Base-by-base conservation (phyloP, 1,140 invertebrate species). In the Meloidogyne hapla region DNA sequence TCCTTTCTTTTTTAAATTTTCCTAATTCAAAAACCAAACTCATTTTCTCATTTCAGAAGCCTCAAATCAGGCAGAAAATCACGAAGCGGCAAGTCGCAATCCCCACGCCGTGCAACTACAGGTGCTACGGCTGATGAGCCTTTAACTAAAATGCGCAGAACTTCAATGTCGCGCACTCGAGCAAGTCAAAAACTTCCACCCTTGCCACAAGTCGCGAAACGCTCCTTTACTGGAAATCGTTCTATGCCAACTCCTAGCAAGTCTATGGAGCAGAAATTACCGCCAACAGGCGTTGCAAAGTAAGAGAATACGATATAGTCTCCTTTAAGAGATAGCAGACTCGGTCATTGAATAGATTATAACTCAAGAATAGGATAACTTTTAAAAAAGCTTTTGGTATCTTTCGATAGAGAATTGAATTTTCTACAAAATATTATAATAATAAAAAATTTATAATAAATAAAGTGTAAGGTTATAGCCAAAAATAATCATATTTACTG, bases 61-160 rank as follows among this genome's bases (percentile, higher is more conserved):
- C 65, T 69, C 9, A 83, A 81, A 68, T 81, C 80, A 45, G 13
- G 69, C 12, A 38, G 48, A 40, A 80, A 76, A 45, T 18, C 40
- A 18, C 80, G 79, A 8, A 63, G 77, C 56, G 79, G 79, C 15
- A 80, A 80, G 42, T 80, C 79, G 18, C 45, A 77, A 64, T 80
- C 79, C 2, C 79, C 79, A 61, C 65, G 69, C 38, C 64, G 64
- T 21, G 64, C 56, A 28, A 67, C 33, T 42, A 40, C 40, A 18
- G 76, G 74, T 25, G 63, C 40, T 45, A 26, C 40, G n/a, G 75
- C 76, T 15, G 75, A 68, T 28, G 42, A 76, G 13, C 63, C 71
- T 21, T 45, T 45, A 4, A 15, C 21, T 4, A 76, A 76, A 75
- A 23, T 56, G 25, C 64, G 69, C 25, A 48, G 74, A 64, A 73